Evolutionary conservation across 2,888 invertebrate genomes (phyloP), one percentile per base, ranked within the genome.

Genomic region (Cephonodes hylas): DNA sequence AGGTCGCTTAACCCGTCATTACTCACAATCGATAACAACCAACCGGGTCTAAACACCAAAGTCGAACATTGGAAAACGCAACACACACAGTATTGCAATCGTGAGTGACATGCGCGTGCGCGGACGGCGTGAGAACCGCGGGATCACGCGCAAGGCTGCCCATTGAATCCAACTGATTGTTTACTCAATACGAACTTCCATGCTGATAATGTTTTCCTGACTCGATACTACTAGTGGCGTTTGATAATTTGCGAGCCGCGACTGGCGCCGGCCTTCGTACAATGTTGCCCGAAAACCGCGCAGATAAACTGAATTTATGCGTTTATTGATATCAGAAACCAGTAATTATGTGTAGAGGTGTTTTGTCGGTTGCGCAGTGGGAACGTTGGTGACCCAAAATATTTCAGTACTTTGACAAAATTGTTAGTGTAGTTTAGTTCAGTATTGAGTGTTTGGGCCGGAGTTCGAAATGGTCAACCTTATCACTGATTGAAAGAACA

Each of bases 101-200:
- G 53, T 53, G 53, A 53, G 31, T 31, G 53, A 58, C 61, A 64
- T 67, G 70, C 69, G 72, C 72, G 69, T 70, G 71, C 69, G 66
- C 59, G n/a, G 42, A 60, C 59, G 64, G 73, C 79, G 77, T 82
- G 81, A 73, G 81, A 80, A 80, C 75, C 62, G n/a, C 38, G 70
- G 73, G 69, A 73, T 73, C 77, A 73, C 71, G 68, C 66, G 64
- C 69, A 79, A 80, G 80, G 79, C 69, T 75, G 62, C 65, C n/a
- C 62, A 68, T 63, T 72, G 69, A 72, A 70, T 66, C 59, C 62
- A 73, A 73, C 70, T 68, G 66, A 71, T 73, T 73, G 73, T 70
- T 70, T 72, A 67, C 64, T 64, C 56, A 63, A 15, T 59, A 42
- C 27, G 20, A 64, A 66, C 62, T 67, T 64, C 62, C 56, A 18